A percentile compares a stretch with the other conserved stretches of the same genome.
Evolutionary conservation across 35 echinoderm and acorn worm genomes (phyloP).

Genomic region (Heliocidaris tuberculata): DNA sequence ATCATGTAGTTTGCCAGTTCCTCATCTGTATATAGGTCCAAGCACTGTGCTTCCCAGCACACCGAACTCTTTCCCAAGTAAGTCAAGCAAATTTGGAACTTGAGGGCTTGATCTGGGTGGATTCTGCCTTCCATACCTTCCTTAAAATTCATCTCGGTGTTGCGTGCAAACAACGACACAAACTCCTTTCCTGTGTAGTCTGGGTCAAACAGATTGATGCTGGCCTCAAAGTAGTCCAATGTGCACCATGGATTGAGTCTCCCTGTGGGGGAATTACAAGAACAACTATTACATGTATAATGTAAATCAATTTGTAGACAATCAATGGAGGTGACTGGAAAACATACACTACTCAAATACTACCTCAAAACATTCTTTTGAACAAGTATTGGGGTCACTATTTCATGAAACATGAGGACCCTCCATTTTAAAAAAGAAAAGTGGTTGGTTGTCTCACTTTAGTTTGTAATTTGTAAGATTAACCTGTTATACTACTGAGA

Average conservation of each 20-base stretch:
- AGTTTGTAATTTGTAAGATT: too few relatives aligned
- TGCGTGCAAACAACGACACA: conserved; percentile 17
- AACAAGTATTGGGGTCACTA: too few relatives aligned
- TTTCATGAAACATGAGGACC: too few relatives aligned
- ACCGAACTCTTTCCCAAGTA: conserved; percentile 9
- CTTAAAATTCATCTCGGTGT: neutral
- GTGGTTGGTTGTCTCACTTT: too few relatives aligned
- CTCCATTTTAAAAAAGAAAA: too few relatives aligned
- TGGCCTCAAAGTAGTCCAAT: conserved; percentile 20
- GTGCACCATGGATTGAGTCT: conserved; percentile 41
- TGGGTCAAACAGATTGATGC: neutral
- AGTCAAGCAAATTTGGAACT: neutral
- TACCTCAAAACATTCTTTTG: too few relatives aligned
- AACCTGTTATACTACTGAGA: too few relatives aligned
- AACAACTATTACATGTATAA: neutral
- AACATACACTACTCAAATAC: neutral
- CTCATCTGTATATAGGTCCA: conserved; percentile 7
- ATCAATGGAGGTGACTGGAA: neutral
- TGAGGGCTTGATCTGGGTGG: neutral
- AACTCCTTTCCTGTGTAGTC: neutral
- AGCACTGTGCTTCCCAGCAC: conserved; percentile 29
- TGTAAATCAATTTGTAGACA: neutral
- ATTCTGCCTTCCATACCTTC: neutral
- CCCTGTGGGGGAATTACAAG: neutral
- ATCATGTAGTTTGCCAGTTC: conserved; percentile 31